Percentiles rank a stretch among this genome's conserved stretches.
Conservation (phyloP, 2,888 invertebrate genomes). For the Ceramica pisi region DNA sequence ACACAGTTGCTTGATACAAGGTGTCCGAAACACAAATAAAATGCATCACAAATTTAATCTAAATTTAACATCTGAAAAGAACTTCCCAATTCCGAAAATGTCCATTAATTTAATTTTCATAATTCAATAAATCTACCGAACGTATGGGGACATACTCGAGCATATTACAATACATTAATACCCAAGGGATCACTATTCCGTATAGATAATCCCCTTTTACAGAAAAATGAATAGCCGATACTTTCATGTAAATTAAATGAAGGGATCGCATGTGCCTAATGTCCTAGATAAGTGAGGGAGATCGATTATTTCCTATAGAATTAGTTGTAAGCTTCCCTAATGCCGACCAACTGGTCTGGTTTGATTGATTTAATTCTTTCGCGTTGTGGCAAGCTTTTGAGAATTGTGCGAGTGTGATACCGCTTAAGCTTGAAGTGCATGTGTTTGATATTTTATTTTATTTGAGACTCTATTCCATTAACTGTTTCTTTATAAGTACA, state of each 20-base stretch:
- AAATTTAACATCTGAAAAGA: conserved; percentile 6
- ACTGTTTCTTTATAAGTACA: too few species aligned
- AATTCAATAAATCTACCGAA: conserved; percentile 54
- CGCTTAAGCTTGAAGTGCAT: too few species aligned
- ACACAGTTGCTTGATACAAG: not conserved
- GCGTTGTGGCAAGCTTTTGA: conserved; percentile 16
- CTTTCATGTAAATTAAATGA: conserved; percentile 89
- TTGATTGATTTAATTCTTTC: conserved; percentile 59
- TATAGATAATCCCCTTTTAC: conserved; percentile 87
- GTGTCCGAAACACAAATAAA: not conserved
- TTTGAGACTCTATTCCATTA: too few species aligned
- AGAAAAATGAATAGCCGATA: conserved; percentile 86
- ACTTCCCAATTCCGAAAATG: conserved; percentile 3
- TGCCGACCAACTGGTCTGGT: conserved; percentile 76
- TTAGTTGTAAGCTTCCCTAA: conserved; percentile 74
- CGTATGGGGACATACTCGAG: conserved; percentile 68
- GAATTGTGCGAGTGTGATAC: not conserved
- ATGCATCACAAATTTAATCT: not conserved
- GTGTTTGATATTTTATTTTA: too few species aligned
- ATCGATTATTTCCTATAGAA: conserved; percentile 77
- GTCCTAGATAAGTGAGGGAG: conserved; percentile 72
- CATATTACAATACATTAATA: conserved; percentile 81
- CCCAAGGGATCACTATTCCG: conserved; percentile 85
- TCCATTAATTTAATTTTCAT: conserved; percentile 49
- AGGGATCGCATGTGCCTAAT: conserved; percentile 79